Base-by-base conservation (phyloP, 2,888 invertebrate species). In the Trilocha varians region DNA sequence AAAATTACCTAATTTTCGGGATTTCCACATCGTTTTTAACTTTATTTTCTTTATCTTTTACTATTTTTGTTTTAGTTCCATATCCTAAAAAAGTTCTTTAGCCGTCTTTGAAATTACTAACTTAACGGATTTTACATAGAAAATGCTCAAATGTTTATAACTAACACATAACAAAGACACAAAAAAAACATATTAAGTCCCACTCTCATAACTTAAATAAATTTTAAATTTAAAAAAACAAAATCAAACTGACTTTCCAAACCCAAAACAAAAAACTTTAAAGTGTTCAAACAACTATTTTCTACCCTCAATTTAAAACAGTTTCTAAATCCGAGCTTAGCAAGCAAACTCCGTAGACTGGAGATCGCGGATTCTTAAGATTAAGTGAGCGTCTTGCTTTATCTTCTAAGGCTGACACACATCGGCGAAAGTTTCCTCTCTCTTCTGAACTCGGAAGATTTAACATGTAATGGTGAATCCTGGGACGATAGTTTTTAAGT, bases 261-360 rank as follows among this genome's bases (percentile, higher is more conserved):
- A 6, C 25, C 25, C 25, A 25, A 6, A 6, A 25, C 25, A 9
- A 9, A 25, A 25, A 25, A 9, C 25, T 11, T 37, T 32, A 32
- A 34, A n/a, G 3, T 11, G 11, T 17, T 37, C 25, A 11, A 32
- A 32, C 35, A 14, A 34, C 42, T 14, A 8, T 36, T 3, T 3
- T 11, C n/a, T 15, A 11, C 52, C 55, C 13, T 17, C 42, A 47
- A 47, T 57, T 55, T 58, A 55, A 61, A 53, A 53, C 59, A 48
- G 48, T 59, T 62, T 57, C 62, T 63, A 66, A 65, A 62, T 55
- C 62, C 49, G 50, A 55, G 59, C 57, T 62, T 60, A 55, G 47
- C 53, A 62, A 64, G 53, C 57, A 44, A 45, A 35, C 47, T 45
- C 45, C 41, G 49, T 41, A 49, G 5, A 25, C 8, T 9, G 49